Conservation (phyloP, 2,888 invertebrate species). For the Drosophila seclusa region DNA sequence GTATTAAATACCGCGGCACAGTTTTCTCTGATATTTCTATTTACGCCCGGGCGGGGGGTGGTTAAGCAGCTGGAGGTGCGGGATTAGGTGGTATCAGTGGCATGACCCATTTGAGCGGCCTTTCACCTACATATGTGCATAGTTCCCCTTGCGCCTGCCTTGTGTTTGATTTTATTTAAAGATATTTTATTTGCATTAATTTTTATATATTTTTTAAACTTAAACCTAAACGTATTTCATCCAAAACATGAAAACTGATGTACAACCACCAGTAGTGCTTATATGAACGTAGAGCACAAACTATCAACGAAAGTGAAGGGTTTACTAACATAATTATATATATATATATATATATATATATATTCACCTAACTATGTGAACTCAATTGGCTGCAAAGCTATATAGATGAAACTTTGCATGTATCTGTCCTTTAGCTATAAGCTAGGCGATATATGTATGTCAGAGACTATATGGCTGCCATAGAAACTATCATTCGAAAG, state of each 20-base stretch:
- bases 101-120: conserved; percentile 1
- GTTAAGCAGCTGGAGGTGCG: background rate
- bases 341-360: too few species aligned
- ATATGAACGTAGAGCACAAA: too few species aligned
- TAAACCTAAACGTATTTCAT: background rate
- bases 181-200: background rate
- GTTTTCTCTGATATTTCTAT: conserved; percentile 27
- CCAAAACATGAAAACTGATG: background rate
- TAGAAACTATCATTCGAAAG: too few species aligned
- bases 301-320: too few species aligned
- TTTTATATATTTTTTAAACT: background rate
- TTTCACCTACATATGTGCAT: background rate
- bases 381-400: background rate
- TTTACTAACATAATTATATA: too few species aligned
- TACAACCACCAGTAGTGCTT: background rate
- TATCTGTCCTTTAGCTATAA: background rate
- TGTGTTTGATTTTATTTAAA: background rate
- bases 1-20: conserved; percentile 66
- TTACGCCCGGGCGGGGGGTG: background rate
- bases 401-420: background rate
- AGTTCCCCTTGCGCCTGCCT: background rate
- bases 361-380: background rate
- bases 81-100: background rate
- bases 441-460: background rate
- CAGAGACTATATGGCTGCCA: background rate